A percentile compares a stretch with the other conserved stretches of the same genome.
Evolutionary conservation across 2,113 vertebrate genomes (phyloP).

Genomic region (Chrysochloris asiatica): DNA sequence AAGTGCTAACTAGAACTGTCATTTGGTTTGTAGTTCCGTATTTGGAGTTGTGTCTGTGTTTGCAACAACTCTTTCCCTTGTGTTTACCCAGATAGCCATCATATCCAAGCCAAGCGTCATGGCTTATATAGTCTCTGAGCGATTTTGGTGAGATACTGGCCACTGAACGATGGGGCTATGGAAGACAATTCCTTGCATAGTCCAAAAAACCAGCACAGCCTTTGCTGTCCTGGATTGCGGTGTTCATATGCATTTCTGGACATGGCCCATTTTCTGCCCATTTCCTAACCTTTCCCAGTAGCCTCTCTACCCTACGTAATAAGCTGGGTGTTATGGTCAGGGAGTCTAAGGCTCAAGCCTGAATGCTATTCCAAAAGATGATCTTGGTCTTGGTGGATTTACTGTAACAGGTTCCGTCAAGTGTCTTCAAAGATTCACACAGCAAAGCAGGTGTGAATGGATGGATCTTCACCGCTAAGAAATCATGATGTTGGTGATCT

Average conservation of each 20-base stretch:
- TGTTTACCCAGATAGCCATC: not conserved
- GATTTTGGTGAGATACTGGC: not conserved
- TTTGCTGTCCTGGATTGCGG: not conserved
- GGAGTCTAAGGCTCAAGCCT: slow-evolving; percentile 3
- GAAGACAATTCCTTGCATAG: slow-evolving; percentile 8
- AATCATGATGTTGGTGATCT: not conserved
- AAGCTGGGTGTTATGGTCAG: not conserved
- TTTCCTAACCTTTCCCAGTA: not conserved
- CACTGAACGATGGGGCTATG: not conserved
- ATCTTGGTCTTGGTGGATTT: slow-evolving; percentile 22
- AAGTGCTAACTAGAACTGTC: not conserved
- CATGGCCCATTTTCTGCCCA: slow-evolving; percentile 36
- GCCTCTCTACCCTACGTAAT: not conserved
- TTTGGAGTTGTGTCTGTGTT: slow-evolving; percentile 23
- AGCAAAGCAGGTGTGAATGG: slow-evolving; percentile 44
- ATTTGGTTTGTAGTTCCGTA: slow-evolving; percentile 24
- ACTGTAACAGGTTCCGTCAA: not conserved
- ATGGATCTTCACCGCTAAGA: not conserved
- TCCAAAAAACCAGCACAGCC: slow-evolving; percentile 18
- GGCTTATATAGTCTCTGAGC: not conserved
- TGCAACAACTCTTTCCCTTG: not conserved
- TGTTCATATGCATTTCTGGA: not conserved
- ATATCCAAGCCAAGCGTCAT: not conserved
- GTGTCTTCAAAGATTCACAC: slow-evolving; percentile 20
- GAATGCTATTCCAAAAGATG: slow-evolving; percentile 47